Percentiles rank a stretch among this genome's conserved stretches.
These are phyloP conservation scores for Amphimedon queenslandica DNA, from an alignment of 37 sponge, comb jelly and placozoan genomes.

Conservation along the genomic window DNA sequence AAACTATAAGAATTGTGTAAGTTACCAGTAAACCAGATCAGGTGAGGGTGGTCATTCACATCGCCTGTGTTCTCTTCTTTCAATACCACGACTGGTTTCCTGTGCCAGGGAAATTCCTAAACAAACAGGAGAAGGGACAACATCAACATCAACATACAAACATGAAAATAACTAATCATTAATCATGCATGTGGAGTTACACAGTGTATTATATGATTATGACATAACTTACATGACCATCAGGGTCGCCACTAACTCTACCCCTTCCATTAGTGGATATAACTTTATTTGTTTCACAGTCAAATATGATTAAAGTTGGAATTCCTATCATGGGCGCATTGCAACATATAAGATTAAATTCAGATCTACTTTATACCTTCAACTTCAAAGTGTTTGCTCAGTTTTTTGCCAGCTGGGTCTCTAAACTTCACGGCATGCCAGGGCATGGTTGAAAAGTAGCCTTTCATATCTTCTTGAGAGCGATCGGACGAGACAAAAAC, in stretches of 20 bases:
- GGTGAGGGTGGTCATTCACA: constrained; percentile 26
- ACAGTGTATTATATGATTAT: neutral
- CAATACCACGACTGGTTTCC: constrained; percentile 42
- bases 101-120: constrained; percentile 58
- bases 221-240: constrained; percentile 36
- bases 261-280: constrained; percentile 43
- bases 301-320: constrained; percentile 50
- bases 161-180: neutral
- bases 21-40: constrained; percentile 41
- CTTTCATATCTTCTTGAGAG: constrained; percentile 39
- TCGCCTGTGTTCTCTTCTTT: neutral
- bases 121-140: neutral
- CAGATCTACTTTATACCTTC: too few relatives aligned
- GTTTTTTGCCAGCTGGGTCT: constrained; percentile 24
- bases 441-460: constrained; percentile 70
- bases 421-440: constrained; percentile 48
- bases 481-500: constrained; percentile 61
- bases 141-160: neutral
- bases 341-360: neutral
- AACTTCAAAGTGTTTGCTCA: constrained; percentile 40
- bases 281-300: constrained; percentile 11
- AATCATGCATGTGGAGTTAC: neutral
- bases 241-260: constrained; percentile 38
- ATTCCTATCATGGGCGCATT: constrained; percentile 46
- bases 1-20: neutral